These are phyloP conservation scores for Bicyclus anynana DNA, from an alignment of 1,140 invertebrate genomes.

Conservation along the genomic window DNA sequence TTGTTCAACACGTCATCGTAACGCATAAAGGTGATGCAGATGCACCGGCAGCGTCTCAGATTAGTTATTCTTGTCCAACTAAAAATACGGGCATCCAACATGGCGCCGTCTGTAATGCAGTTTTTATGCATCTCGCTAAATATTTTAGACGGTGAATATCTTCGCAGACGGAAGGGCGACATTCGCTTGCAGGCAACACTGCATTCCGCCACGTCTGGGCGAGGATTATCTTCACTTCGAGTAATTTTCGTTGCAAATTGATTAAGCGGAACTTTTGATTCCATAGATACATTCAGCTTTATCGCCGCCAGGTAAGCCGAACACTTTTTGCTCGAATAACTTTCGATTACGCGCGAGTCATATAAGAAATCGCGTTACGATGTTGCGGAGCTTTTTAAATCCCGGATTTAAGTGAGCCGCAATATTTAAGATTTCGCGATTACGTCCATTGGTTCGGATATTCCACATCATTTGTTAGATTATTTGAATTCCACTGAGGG, in stretches of 20 bases:
- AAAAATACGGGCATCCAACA: conserved; percentile 55
- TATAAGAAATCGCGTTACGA: conserved; percentile 12
- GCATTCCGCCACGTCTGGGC: conserved; percentile 42
- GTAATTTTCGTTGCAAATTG: conserved; percentile 45
- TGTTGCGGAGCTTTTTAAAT: conserved; percentile 17
- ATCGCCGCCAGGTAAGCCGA: conserved; percentile 16
- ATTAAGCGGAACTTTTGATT: conserved; percentile 45
- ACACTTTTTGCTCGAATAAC: conserved; percentile 25
- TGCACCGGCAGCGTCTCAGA: conserved; percentile 41
- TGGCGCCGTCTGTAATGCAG: conserved; percentile 48
- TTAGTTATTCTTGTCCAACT: conserved; percentile 55
- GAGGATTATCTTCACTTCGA: conserved; percentile 35
- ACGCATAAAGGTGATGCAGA: conserved; percentile 43
- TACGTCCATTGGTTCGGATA: background rate
- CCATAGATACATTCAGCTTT: conserved; percentile 38
- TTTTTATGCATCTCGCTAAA: conserved; percentile 64
- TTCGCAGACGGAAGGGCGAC: conserved; percentile 6
- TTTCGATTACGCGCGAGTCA: conserved; percentile 26
- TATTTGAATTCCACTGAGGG: conserved; percentile 6
- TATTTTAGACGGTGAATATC: conserved; percentile 23
- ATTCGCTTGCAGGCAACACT: conserved; percentile 11
- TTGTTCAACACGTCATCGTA: background rate
- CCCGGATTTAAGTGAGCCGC: background rate
- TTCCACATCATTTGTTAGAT: conserved; percentile 5
- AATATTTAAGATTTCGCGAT: conserved; percentile 7